Conservation (phyloP, 2,888 invertebrate genomes). For the Macrophya alboannulata region DNA sequence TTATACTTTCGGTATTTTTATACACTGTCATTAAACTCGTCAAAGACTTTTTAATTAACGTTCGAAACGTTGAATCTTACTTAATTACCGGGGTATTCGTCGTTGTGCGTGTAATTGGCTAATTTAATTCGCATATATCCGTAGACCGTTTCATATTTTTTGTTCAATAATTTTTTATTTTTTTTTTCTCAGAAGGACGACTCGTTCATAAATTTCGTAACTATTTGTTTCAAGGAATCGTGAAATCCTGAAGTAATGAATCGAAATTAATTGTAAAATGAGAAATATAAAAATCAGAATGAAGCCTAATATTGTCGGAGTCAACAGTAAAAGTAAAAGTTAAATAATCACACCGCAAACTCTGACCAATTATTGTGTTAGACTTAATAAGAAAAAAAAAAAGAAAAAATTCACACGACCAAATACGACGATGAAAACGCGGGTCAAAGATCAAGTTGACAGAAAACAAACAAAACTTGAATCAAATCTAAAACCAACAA, state of each 20-base stretch:
- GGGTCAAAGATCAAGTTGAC: not conserved
- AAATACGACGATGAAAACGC: not conserved
- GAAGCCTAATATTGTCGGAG: not conserved
- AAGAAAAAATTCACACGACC: not conserved
- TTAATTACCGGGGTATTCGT: conserved; percentile 9
- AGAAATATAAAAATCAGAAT: not conserved
- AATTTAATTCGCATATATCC: conserved; percentile 9
- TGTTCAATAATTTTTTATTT: not conserved
- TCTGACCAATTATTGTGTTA: not conserved
- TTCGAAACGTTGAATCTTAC: conserved; percentile 1
- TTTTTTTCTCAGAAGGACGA: not conserved
- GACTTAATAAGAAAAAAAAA: not conserved
- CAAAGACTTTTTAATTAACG: conserved; percentile 39
- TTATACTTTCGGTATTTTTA: not conserved
- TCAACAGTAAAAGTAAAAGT: not conserved
- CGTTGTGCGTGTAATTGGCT: conserved; percentile 15
- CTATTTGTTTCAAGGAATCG: not conserved
- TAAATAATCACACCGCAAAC: not conserved
- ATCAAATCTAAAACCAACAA: not conserved
- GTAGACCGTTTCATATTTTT: not conserved
- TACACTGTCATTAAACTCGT: conserved; percentile 31
- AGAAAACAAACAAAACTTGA: conserved; percentile 17
- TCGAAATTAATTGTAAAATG: not conserved
- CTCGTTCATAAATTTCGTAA: not conserved
- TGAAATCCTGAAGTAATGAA: too few species aligned